These are phyloP conservation scores for Taxidea taxus DNA, from an alignment of 2,113 vertebrate species.

Conservation along the genomic window DNA sequence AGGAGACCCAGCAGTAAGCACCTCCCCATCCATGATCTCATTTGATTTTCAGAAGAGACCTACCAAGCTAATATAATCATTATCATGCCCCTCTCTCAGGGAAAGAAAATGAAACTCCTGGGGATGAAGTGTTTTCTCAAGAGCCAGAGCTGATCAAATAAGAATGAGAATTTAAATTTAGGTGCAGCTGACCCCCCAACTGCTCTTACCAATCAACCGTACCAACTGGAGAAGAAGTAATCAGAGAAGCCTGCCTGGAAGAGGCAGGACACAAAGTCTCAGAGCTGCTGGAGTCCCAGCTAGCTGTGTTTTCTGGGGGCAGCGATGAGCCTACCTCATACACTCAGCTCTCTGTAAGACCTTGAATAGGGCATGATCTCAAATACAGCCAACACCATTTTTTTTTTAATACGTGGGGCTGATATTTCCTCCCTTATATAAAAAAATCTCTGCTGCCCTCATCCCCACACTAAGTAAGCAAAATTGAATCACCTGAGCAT, in stretches of 20 bases:
- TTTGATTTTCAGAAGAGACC: background rate
- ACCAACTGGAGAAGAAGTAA: background rate
- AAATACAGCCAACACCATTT: background rate
- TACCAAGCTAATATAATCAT: background rate
- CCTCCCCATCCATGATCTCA: background rate
- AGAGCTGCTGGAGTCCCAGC: background rate
- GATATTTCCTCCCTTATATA: background rate
- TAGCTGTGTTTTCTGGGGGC: background rate
- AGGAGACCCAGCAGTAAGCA: background rate
- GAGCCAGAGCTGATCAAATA: background rate
- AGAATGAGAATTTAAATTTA: background rate
- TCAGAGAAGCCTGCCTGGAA: background rate
- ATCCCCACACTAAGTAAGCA: background rate
- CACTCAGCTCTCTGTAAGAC: background rate
- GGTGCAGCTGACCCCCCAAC: background rate
- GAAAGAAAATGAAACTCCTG: background rate
- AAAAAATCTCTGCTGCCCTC: background rate
- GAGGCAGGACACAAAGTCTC: background rate
- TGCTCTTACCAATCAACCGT: fast-evolving
- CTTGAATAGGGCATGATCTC: background rate
- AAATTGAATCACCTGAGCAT: background rate
- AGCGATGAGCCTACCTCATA: background rate
- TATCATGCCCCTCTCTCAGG: background rate
- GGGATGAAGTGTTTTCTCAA: background rate
- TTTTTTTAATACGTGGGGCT: background rate